phyloP scores from a whole-genome alignment of 1,140 invertebrate genomes.

The Philotrypesis tridentata region DNA sequence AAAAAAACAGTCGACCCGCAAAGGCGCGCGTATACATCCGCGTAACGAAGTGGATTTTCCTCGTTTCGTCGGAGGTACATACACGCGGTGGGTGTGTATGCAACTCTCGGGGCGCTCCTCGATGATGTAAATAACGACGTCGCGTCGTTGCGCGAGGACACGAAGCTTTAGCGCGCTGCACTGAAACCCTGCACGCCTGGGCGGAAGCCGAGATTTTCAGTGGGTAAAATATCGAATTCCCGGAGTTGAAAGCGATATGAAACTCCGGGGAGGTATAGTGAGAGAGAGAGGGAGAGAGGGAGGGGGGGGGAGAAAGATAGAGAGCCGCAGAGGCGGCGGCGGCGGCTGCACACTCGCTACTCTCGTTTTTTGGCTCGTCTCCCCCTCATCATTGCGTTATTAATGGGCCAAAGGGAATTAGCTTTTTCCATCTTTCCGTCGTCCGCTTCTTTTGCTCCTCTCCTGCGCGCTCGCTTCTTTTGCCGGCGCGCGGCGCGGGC shows the following conservation, averaged over 20 bases:
- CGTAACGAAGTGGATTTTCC: background rate
- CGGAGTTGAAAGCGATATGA: background rate
- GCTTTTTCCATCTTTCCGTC: slow-evolving; percentile 13
- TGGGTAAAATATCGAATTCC: background rate
- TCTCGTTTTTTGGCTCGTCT: background rate
- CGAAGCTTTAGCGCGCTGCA: no score
- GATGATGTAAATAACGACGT: background rate
- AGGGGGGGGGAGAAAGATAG: no score
- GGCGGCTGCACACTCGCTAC: background rate
- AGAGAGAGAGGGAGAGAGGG: no score
- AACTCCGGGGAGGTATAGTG: no score
- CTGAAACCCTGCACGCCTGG: no score
- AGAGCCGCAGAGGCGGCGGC: background rate
- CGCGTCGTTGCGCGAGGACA: background rate
- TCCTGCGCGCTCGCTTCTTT: no score
- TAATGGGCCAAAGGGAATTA: slow-evolving; percentile 23
- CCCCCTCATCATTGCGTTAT: slow-evolving; percentile 34
- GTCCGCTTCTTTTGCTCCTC: background rate
- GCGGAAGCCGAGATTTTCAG: background rate
- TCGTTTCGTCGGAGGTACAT: no score
- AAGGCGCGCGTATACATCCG: no score
- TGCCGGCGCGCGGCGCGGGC: no score
- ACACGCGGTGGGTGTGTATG: no score
- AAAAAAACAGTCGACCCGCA: no score
- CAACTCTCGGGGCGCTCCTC: no score